Evolutionary conservation across 1,140 invertebrate species (phyloP).

Genomic region (Nasonia giraulti): DNA sequence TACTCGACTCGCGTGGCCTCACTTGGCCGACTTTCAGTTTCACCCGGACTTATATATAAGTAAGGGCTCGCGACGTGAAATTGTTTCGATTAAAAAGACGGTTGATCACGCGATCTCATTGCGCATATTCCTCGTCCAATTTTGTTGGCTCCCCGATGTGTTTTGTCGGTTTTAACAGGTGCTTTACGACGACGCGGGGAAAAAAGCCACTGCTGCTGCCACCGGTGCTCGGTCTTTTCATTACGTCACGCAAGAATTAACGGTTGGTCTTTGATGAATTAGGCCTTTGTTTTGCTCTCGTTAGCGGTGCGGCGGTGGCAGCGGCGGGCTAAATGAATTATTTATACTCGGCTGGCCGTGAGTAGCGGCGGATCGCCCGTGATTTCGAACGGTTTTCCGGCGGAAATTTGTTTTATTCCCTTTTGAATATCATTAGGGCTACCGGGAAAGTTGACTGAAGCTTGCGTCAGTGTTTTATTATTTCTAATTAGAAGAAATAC

Average conservation of each 20-base stretch:
- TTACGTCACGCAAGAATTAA: slow-evolving; percentile 1
- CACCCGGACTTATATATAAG: background rate
- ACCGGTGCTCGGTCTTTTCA: background rate
- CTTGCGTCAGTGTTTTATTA: background rate
- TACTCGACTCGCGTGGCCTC: slow-evolving; percentile 1
- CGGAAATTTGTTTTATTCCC: background rate
- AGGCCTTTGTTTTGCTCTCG: slow-evolving; percentile 2
- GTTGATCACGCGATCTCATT: slow-evolving; percentile 31
- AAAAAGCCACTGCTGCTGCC: background rate
- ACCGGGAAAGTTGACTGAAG: background rate
- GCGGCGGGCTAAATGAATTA: background rate
- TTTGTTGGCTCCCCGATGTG: background rate
- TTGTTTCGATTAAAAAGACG: slow-evolving; percentile 49
- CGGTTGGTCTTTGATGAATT: background rate
- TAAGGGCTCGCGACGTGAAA: slow-evolving; percentile 16
- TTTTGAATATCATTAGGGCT: background rate
- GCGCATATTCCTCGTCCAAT: background rate
- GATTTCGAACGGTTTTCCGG: background rate
- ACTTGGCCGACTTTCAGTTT: slow-evolving; percentile 45
- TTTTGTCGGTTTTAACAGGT: background rate
- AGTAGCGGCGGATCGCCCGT: too few species aligned
- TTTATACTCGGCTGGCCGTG: background rate
- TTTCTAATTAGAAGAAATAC: background rate
- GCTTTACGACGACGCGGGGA: background rate
- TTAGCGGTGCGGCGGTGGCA: background rate